Percentiles rank a stretch among this genome's conserved stretches.
Evolutionary conservation across 2,888 invertebrate species (phyloP).

Genomic region (Mactromeris polynyma): DNA sequence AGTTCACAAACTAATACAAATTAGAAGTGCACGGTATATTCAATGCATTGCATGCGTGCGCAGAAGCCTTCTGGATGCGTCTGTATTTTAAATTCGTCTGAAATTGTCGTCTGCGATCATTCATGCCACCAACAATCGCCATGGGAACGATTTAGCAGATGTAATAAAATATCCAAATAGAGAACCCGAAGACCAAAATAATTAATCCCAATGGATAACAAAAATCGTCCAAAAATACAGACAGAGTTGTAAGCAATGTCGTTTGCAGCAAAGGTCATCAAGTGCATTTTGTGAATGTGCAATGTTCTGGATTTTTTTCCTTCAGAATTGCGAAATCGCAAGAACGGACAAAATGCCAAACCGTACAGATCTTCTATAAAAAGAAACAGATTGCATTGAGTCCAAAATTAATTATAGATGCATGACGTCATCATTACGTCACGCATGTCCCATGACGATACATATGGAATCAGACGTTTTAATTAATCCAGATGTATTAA

Average conservation of each 20-base stretch:
- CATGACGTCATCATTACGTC: conserved; percentile 12
- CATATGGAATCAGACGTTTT: background rate
- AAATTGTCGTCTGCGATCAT: background rate
- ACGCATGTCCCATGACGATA: background rate
- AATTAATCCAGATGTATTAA: background rate
- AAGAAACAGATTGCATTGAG: background rate
- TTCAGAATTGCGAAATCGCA: background rate
- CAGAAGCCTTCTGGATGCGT: background rate
- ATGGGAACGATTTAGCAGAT: background rate
- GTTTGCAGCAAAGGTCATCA: background rate
- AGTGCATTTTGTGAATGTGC: background rate
- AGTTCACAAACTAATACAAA: background rate
- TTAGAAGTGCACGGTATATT: background rate
- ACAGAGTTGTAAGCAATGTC: background rate
- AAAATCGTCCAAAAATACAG: background rate
- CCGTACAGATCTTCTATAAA: background rate
- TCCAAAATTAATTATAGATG: background rate
- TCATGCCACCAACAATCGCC: background rate
- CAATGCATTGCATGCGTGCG: background rate
- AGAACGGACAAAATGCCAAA: background rate
- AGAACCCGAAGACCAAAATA: background rate
- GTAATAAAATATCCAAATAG: background rate
- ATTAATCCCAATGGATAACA: background rate
- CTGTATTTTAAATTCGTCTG: conserved; percentile 5
- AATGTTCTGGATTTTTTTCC: background rate